phyloP scores from a whole-genome alignment of 2,113 vertebrate genomes.

The Tiliqua scincoides region DNA sequence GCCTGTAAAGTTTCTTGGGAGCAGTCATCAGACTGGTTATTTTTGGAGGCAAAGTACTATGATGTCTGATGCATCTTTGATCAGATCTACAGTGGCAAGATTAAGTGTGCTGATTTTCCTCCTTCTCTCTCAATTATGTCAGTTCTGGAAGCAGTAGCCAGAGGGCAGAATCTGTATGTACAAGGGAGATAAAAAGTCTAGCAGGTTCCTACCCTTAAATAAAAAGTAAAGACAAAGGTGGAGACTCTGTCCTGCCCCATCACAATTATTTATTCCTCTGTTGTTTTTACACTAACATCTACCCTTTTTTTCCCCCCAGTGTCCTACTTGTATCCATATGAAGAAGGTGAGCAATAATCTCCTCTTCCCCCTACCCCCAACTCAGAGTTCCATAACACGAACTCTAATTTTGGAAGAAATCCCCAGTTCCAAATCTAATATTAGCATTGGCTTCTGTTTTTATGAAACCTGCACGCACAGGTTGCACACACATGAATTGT shows the following conservation, averaged over 20 bases:
- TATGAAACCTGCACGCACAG: not conserved
- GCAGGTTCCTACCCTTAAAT: not conserved
- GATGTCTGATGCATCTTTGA: not conserved
- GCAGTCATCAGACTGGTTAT: not conserved
- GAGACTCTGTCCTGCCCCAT: accelerated
- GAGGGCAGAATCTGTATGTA: not conserved
- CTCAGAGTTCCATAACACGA: not conserved
- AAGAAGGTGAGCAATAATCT: slow-evolving; percentile 22
- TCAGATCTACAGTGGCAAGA: not conserved
- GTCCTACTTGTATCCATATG: slow-evolving; percentile 4
- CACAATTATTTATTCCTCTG: accelerated
- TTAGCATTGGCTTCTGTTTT: not conserved
- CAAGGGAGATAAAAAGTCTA: not conserved
- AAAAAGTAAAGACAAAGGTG: not conserved
- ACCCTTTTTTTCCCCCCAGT: not conserved
- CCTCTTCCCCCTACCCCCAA: not conserved
- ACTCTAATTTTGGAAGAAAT: not conserved
- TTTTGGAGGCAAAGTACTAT: not conserved
- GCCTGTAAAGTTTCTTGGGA: too few relatives aligned
- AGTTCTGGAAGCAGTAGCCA: not conserved
- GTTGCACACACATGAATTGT: too few relatives aligned
- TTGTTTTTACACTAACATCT: accelerated
- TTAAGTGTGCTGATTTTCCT: not conserved
- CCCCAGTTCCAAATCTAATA: too few relatives aligned
- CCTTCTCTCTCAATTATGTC: not conserved